Evolutionary conservation across 37 sponge, comb jelly and placozoan genomes (phyloP), one percentile per base, ranked within the genome.

Genomic region (Amphimedon queenslandica): DNA sequence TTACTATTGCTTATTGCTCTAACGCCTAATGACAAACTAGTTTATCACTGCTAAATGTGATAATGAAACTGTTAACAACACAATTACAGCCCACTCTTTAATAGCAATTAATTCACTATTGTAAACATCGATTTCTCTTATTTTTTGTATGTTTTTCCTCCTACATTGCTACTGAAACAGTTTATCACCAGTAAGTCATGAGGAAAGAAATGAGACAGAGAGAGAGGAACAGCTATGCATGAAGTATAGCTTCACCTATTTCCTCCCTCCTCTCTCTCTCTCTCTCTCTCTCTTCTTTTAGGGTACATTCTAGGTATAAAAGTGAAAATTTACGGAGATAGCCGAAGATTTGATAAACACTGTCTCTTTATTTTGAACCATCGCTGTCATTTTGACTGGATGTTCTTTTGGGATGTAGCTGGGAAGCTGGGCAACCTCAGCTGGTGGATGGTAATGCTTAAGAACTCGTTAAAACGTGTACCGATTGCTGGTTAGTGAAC

Each of bases 341-440:
- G 40, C 13, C 77, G 71, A 16, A 53, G 68, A 32, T 81, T 90
- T 55, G 70, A 77, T 61, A 35, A 57, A 13, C 67, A 77, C 21
- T 81, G 78, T 42, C 2, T 92, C 38, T 21, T 88, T 38, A 73
- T 92, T 3, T 81, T 92, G 89, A 92, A 92, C 71, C 93, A 92
- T 38, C 75, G 87, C 20, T 74, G 80, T 23, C 89, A 88, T 69
- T 70, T 92, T 47, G 93, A 92, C 67, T 92, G 93, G 93, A 37
- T 92, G 67, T 92, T 76, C 57, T 80, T 84, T 64, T 92, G 88
- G 88, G 32, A 40, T 29, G 71, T 92, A 1, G 76, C 84, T 36
- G 85, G 77, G 25, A 65, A 73, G 42, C 64, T 73, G 23, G 93
- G 88, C 0, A 58, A 84, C 61, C 63, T 80, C 5, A 31, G 60